Base-by-base conservation (phyloP, 1,140 invertebrate species). In the Colletes gigas region DNA sequence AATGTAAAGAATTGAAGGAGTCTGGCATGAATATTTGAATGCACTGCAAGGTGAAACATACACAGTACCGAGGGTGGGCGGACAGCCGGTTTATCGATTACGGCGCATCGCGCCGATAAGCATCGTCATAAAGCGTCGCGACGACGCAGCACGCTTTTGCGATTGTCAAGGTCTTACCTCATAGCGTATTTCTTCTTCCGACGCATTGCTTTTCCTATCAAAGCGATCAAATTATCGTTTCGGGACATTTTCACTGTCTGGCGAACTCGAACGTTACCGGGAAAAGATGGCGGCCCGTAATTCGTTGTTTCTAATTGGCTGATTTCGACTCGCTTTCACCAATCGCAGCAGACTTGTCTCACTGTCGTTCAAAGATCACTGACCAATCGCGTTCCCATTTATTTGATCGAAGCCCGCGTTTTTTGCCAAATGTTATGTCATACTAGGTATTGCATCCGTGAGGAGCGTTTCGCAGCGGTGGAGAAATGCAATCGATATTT, bases 111-210 rank as follows among this genome's bases (percentile, higher is more conserved):
- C 47, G 68, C 41, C 84, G 77, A 72, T 78, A 70, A 74, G 62
- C 85, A 73, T 86, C 85, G 65, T 77, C 67, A 65, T 77, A 72
- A 65, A 66, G 84, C 69, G 78, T 78, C 84, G 76, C 73, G 74
- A 81, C 84, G 81, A 82, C 60, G 69, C 81, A 73, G 47, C 82
- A 54, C 70, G 78, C 52, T 67, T 62, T 77, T 55, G 21, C 50
- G 72, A 86, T 78, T 88, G 81, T 85, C 87, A 88, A 88, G 87
- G 87, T 88, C 86, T 62, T 84, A 70, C 81, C 75, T 78, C 55
- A 30, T 52, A 1, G 21, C 50, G 54, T 79, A 63, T 72, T 76
- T 39, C 59, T 52, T 62, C 41, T 39, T 17, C 21, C 15, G 54
- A 10, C 17, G 30, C 21, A 4, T n/a, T 21, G 30, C 10, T 55